Conservation (phyloP, 2,888 invertebrate genomes). For the Agapetus fuscipes region DNA sequence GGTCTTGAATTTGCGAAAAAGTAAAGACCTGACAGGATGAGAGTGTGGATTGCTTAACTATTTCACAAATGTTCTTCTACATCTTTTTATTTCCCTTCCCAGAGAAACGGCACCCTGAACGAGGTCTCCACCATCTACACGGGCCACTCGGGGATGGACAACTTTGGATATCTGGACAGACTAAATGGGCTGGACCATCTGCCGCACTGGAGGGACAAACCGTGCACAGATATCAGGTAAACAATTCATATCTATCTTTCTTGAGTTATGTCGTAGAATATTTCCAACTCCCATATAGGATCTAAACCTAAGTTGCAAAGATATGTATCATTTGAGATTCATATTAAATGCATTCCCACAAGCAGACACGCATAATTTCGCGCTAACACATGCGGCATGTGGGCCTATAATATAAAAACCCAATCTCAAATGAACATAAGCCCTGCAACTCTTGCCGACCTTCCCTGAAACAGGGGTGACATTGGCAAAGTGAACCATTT, state of each 20-base stretch:
- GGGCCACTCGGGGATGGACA: conserved; percentile 64
- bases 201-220: conserved; percentile 64
- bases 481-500: no score
- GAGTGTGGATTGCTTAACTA: background rate
- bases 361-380: no score
- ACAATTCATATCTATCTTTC: conserved; percentile 13
- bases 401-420: no score
- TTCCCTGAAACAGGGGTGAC: no score
- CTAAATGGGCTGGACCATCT: conserved; percentile 67
- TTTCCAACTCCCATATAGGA: background rate
- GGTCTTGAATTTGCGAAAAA: no score
- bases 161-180: conserved; percentile 67
- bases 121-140: conserved; percentile 76
- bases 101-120: conserved; percentile 73
- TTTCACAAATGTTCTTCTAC: background rate
- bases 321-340: no score
- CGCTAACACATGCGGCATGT: no score
- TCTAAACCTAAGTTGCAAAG: no score
- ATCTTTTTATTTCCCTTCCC: conserved; percentile 23
- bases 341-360: no score
- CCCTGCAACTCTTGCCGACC: no score
- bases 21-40: background rate
- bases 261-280: no score
- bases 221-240: conserved; percentile 59
- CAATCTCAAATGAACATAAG: no score